Base-by-base conservation (phyloP, 2,113 vertebrate species). In the Cisticola juncidis region DNA sequence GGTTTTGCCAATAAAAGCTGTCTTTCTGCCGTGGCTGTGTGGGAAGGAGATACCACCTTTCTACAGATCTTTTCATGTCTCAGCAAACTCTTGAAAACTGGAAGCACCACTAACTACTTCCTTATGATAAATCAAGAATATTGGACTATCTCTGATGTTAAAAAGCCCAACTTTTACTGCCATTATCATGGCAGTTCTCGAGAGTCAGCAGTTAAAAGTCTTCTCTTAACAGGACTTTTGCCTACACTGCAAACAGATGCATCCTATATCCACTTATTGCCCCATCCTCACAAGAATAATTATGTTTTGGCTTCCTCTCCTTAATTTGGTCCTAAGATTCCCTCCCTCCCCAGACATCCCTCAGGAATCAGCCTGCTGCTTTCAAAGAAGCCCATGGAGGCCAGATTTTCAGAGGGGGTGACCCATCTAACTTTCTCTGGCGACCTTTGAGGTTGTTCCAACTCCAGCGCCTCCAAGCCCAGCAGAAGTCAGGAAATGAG, bases 401-500 rank as follows among this genome's bases (percentile, higher is more conserved):
- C 70, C 35, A 45, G 56, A 9, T 72, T 95, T 97, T 88, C 54
- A 66, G 48, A n/a, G 40, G 36, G 35, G 79, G 38, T 94, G 87
- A 82, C 58, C 87, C 62, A 80, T 80, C 38, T 79, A 87, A 89
- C 40, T 94, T 95, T 82, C 51, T 60, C 45, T 80, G 74, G 66
- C 58, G 80, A 74, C 60, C 87, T 97, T 95, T 95, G 85, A 95
- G 44, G 76, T 60, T 0, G 0, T 70, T 86, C 85, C 90, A 96
- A 68, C 31, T 69, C 35, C 40, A 91, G 47, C 73, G 74, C 76
- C 94, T 93, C 74, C 19, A 14, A 92, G 56, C 74, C 38, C 81
- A 95, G 90, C 90, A 88, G 68, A 91, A 94, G 82, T 83, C 95
- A 96, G 96, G 96, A 96, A 96, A 95, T 96, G 93, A 96, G 87